Evolutionary conservation across 2,888 invertebrate genomes (phyloP).

Genomic region (Leptinotarsa juncta): DNA sequence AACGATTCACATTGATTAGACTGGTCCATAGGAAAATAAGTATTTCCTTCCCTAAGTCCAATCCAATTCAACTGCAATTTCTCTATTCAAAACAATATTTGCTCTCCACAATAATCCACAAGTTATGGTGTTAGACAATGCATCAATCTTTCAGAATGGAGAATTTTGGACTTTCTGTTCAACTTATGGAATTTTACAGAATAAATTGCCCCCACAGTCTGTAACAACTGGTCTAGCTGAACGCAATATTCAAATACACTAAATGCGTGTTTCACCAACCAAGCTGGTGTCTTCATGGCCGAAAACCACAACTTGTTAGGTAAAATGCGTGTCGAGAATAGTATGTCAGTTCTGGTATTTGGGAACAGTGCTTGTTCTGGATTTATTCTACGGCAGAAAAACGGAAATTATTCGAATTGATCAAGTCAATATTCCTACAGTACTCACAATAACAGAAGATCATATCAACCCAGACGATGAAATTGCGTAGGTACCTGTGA

Average conservation of each 20-base stretch:
- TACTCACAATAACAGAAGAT: not conserved
- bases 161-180: not conserved
- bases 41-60: not conserved
- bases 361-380: not conserved
- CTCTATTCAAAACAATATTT: not conserved
- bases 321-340: not conserved
- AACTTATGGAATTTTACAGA: slow-evolving; percentile 6
- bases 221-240: slow-evolving; percentile 11
- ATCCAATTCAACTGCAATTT: not conserved
- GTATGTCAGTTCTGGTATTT: not conserved
- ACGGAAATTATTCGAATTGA: no score
- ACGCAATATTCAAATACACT: slow-evolving; percentile 9
- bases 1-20: no score
- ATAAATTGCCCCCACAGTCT: not conserved
- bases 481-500: not conserved
- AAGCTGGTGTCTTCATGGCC: no score
- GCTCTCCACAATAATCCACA: not conserved
- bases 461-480: not conserved
- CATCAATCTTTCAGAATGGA: slow-evolving; percentile 1
- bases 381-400: no score
- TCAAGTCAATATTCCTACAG: not conserved
- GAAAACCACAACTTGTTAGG: not conserved
- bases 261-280: not conserved
- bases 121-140: not conserved
- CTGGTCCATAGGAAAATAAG: no score